Evolutionary conservation across 2,797 vertebrate genomes (phyloP), one percentile per base, ranked within the genome.

Genomic region (Anniella stebbinsi): DNA sequence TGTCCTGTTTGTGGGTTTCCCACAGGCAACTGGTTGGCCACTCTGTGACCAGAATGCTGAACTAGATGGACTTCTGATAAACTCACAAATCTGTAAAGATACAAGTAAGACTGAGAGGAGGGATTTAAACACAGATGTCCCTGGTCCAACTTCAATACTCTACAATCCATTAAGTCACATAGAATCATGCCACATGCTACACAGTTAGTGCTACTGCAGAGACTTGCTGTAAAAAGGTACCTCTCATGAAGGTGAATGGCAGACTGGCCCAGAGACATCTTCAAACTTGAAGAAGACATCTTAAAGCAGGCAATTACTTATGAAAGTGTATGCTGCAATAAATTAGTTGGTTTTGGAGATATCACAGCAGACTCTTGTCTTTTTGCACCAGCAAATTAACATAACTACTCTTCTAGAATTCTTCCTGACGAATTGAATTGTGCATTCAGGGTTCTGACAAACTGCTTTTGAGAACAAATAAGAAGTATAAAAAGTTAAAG

Each of bases 401-500:
- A 70, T 38, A 6, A n/a, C n/a, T 41, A 3, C 66, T 36, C 57
- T 87, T 48, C 28, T 67, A 36, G 48, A 73, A 41, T 0, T 23
- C n/a, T 25, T 86, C 89, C 82, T 87, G 82, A 0, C 51, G 86
- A 88, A 76, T 76, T 54, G 88, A 88, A 67, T 57, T 10, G 69
- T 75, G 38, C 13, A 30, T 12, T 90, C 1, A 10, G 86, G 63
- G 4, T 57, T 6, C 1, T 33, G 82, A 8, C 84, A 93, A 72
- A 54, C 4, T 86, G 66, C 23, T 75, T 76, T 90, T 86, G 1
- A 84, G 30, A 73, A 38, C 4, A 21, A 33, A 70, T 4, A 0
- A 0, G 92, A 8, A 5, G 3, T 88, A 66, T 93, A 88, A 89
- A 70, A 91, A 17, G 38, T 90, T 89, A 28, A 90, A 91, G 90